These are phyloP conservation scores for Rhopalosiphum padi DNA, from an alignment of 1,140 invertebrate genomes.

Conservation along the genomic window DNA sequence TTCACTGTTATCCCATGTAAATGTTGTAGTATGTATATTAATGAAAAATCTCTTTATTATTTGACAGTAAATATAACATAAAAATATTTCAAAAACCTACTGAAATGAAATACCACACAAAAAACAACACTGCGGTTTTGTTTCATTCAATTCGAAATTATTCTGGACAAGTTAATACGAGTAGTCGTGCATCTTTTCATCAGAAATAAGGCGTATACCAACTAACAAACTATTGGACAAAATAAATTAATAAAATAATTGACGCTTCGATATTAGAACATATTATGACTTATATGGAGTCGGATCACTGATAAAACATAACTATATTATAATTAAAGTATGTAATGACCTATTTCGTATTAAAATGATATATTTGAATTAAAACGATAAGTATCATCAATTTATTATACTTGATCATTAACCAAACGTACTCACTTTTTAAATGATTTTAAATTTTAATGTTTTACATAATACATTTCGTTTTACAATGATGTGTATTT, in stretches of 20 bases:
- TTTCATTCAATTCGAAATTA: background rate
- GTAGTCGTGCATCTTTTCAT: background rate
- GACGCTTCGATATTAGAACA: background rate
- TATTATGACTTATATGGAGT: too few relatives aligned
- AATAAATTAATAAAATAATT: background rate
- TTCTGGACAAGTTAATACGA: background rate
- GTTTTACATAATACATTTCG: too few relatives aligned
- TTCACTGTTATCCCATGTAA: background rate
- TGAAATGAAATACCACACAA: background rate
- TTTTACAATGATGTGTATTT: background rate
- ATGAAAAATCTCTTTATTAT: background rate
- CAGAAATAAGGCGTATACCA: background rate
- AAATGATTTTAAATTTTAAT: background rate
- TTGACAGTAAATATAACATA: background rate
- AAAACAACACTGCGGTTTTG: background rate
- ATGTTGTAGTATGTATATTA: background rate
- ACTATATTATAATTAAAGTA: background rate
- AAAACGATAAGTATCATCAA: background rate
- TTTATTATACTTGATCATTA: accelerated
- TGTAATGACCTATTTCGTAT: background rate
- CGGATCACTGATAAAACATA: background rate
- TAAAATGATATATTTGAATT: background rate
- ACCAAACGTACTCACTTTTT: background rate
- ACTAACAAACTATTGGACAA: background rate
- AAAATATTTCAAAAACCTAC: background rate